These are phyloP conservation scores for Melanotus villosus DNA, from an alignment of 2,888 invertebrate species.

Conservation along the genomic window DNA sequence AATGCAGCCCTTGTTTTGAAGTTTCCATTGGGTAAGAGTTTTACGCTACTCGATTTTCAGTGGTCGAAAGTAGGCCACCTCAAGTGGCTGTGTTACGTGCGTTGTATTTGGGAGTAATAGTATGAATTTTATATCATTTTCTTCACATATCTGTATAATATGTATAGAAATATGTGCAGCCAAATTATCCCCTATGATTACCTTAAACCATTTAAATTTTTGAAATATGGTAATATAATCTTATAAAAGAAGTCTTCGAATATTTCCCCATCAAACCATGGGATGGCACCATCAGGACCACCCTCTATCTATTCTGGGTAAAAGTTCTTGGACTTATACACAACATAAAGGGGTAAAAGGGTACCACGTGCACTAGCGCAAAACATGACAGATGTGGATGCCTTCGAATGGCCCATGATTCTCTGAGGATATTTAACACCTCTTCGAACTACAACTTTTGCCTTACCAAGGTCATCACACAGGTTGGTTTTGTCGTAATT, in stretches of 20 bases:
- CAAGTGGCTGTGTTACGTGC: slow-evolving; percentile 57
- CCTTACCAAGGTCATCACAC: neutral
- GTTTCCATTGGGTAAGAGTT: slow-evolving; percentile 22
- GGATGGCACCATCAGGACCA: neutral
- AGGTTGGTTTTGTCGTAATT: slow-evolving; percentile 7
- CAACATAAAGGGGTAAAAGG: slow-evolving; percentile 37
- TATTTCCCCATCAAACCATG: slow-evolving; percentile 12
- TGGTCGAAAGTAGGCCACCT: slow-evolving; percentile 56
- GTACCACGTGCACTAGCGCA: neutral
- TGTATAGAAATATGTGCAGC: neutral
- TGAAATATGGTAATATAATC: neutral
- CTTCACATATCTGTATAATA: neutral
- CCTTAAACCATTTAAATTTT: slow-evolving; percentile 4
- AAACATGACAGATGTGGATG: slow-evolving; percentile 1
- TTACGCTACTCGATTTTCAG: slow-evolving; percentile 54
- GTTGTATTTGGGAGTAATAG: slow-evolving; percentile 46
- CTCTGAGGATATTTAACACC: neutral
- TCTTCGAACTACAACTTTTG: neutral
- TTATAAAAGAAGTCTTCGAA: slow-evolving; percentile 23
- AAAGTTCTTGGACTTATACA: slow-evolving; percentile 8
- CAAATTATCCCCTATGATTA: slow-evolving; percentile 12
- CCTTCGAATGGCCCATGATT: neutral
- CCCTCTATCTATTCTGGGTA: slow-evolving; percentile 4
- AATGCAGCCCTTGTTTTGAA: neutral
- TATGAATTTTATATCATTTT: neutral